Base-by-base conservation (phyloP, 2,113 vertebrate genomes). In the Sigmodon hispidus region DNA sequence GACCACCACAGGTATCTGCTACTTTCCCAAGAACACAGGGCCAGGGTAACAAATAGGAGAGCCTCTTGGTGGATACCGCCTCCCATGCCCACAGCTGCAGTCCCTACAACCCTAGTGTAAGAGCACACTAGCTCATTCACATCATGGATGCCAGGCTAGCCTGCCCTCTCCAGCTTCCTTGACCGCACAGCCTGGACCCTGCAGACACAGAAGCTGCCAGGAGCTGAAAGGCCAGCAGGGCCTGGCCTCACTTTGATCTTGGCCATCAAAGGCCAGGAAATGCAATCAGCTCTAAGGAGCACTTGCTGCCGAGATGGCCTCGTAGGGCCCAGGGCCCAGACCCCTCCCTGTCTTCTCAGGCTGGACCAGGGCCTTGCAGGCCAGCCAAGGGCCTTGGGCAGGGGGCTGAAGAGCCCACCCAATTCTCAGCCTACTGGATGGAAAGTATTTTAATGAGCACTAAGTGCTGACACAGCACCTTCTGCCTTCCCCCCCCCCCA, bases 201-300 rank as follows among this genome's bases (percentile, higher is more conserved):
- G 17, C 0, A 63, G 81, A 88, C 63, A 93, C 59, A 48, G 75
- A 93, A 85, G 61, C 80, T 94, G 87, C 93, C 93, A 89, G 93
- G 85, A 93, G 88, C 90, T 85, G 40, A 61, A 31, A 91, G 73
- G 90, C 80, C 0, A 19, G 40, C 52, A 96, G 92, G 48, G 87
- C 48, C 61, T 88, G 87, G 88, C 72, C 92, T 40, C 45, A 40
- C 95, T 96, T 97, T 97, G 93, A 96, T 98, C 92, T 89, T 0
- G 36, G 94, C 92, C 94, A 97, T 97, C 97, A 97, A 97, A 97
- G 97, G 91, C 84, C 94, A 95, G 96, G 97, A 98, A 97, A 95
- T 94, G 95, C 86, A 97, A 96, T 98, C 95, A 96, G 73, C 76
- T 93, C 85, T 34, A 57, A 94, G 72, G 72, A 96, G 85, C 94